Evolutionary conservation across 2,888 invertebrate genomes (phyloP).

Genomic region (Orchesella flavescens): DNA sequence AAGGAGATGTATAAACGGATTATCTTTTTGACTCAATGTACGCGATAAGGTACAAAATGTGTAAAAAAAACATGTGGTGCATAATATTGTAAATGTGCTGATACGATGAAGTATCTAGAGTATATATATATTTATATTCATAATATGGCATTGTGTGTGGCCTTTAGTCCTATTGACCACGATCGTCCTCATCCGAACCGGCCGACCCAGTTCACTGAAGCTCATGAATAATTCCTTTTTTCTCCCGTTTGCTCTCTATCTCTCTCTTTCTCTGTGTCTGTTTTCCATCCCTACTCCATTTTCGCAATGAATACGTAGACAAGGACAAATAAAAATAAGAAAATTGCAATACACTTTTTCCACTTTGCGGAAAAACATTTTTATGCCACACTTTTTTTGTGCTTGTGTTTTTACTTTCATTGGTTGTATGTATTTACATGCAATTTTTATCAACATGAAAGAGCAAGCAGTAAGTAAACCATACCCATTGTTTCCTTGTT

Average conservation of each 20-base stretch:
- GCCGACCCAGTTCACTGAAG: not conserved
- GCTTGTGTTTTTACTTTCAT: conserved; percentile 22
- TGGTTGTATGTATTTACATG: conserved; percentile 15
- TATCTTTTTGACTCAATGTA: not conserved
- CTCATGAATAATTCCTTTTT: conserved; percentile 43
- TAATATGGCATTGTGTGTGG: not conserved
- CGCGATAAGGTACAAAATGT: not conserved
- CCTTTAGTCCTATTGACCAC: not conserved
- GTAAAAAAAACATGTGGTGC: not conserved
- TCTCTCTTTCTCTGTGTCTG: not conserved
- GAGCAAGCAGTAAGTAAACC: not conserved
- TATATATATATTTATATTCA: not conserved
- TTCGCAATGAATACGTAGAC: not conserved
- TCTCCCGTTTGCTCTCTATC: not conserved
- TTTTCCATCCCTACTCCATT: conserved; percentile 5
- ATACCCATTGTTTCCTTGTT: not conserved
- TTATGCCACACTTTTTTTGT: not conserved
- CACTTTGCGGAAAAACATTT: not conserved
- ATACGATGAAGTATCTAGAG: not conserved
- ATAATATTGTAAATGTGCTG: not conserved
- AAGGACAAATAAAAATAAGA: not conserved
- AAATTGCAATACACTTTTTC: conserved; percentile 14
- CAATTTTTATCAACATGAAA: not conserved
- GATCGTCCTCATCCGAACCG: not conserved
- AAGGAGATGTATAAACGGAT: too few species aligned